These are phyloP conservation scores for Sarcophaga bullata DNA, from an alignment of 1,140 invertebrate genomes.

Conservation along the genomic window DNA sequence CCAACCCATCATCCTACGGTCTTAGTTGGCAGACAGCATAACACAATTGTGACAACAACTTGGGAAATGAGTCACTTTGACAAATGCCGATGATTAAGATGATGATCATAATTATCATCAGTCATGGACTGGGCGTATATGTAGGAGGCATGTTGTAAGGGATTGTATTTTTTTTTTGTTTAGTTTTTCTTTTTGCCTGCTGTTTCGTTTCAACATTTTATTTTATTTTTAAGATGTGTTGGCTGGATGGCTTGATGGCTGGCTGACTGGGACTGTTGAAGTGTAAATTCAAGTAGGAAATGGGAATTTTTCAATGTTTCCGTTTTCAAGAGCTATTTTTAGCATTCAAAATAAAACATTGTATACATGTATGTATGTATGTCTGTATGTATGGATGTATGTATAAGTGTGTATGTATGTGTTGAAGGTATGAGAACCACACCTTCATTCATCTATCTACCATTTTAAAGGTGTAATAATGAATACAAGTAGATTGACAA, in stretches of 20 bases:
- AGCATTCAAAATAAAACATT: not conserved
- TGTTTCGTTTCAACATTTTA: too few species aligned
- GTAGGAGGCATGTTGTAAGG: too few species aligned
- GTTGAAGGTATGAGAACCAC: not conserved
- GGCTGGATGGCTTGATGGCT: too few species aligned
- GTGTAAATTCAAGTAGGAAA: conserved; percentile 9
- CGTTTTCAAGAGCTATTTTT: not conserved
- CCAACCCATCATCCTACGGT: too few species aligned
- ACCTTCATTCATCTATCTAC: not conserved
- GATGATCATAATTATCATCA: not conserved
- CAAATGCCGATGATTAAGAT: not conserved
- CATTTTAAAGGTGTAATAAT: not conserved
- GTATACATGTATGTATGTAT: not conserved
- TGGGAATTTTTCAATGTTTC: conserved; percentile 15
- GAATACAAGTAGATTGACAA: not conserved
- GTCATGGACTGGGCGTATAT: not conserved
- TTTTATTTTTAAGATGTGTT: too few species aligned
- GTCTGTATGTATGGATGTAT: not conserved
- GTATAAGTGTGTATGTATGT: not conserved
- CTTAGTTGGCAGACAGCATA: not conserved
- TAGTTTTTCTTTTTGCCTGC: too few species aligned
- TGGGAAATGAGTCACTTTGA: not conserved
- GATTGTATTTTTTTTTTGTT: too few species aligned
- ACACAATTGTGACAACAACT: not conserved
- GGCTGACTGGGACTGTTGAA: not conserved